These are phyloP conservation scores for Sternotherus odoratus DNA, from an alignment of 2,797 vertebrate genomes.

Conservation along the genomic window DNA sequence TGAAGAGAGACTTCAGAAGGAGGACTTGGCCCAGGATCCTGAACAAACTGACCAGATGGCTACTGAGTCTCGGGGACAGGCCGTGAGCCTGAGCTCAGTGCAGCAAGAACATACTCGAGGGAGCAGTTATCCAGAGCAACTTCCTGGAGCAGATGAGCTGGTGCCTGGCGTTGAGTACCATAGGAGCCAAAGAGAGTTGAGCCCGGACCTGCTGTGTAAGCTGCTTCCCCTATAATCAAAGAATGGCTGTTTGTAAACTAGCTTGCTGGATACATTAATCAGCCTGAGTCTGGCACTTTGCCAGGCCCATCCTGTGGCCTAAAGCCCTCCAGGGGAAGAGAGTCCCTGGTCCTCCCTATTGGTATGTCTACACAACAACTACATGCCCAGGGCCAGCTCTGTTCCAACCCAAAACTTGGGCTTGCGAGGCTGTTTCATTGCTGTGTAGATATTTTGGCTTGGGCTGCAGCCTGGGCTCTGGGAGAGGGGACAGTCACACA, in stretches of 20 bases:
- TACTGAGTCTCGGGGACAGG: fast-evolving
- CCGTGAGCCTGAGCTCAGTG: not conserved
- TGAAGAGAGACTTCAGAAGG: not conserved
- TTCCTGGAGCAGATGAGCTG: not conserved
- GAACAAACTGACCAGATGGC: not conserved
- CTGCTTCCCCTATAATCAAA: not conserved
- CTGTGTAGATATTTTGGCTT: not conserved
- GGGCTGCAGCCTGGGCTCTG: not conserved
- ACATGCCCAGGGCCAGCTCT: fast-evolving
- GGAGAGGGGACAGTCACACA: not conserved
- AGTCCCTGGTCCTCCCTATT: not conserved
- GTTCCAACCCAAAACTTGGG: not conserved
- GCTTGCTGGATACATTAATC: not conserved
- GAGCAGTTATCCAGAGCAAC: not conserved
- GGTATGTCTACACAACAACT: not conserved
- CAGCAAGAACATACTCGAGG: not conserved
- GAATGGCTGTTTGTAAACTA: not conserved
- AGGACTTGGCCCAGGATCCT: fast-evolving
- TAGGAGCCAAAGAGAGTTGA: not conserved
- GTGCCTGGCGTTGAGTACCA: slow-evolving; percentile 28
- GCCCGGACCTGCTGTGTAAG: not conserved
- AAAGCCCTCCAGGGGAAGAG: not conserved
- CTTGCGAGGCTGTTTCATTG: not conserved
- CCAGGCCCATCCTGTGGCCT: not conserved
- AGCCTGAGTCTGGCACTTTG: not conserved